A percentile compares a stretch with the other conserved stretches of the same genome.
Evolutionary conservation across 2,113 vertebrate genomes (phyloP).

Genomic region (Ceratotherium simum): DNA sequence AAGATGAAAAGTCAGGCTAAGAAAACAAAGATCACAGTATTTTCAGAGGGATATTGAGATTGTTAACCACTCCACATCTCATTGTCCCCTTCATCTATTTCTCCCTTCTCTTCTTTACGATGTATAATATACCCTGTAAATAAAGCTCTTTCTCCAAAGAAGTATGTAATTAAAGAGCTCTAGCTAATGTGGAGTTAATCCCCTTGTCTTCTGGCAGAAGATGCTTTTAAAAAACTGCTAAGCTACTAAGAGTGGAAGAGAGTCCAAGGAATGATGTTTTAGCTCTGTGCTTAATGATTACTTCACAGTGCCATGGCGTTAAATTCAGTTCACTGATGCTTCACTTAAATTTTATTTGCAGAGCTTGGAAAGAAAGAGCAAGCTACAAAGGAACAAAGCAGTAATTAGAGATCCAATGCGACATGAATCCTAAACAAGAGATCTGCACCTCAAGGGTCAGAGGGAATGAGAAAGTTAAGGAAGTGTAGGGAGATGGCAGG

Average conservation of each 20-base stretch:
- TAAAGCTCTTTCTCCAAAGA: background rate
- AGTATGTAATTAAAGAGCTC: background rate
- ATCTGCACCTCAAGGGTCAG: too few relatives aligned
- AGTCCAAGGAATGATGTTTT: background rate
- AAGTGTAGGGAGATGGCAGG: background rate
- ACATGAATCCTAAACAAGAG: background rate
- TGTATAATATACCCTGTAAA: background rate
- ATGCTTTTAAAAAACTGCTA: background rate
- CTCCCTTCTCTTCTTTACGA: background rate
- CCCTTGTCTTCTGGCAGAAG: background rate
- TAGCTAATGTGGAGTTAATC: background rate
- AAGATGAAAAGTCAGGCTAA: background rate
- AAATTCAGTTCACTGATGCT: background rate
- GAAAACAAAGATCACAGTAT: background rate
- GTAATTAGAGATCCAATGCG: background rate
- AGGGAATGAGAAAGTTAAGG: background rate
- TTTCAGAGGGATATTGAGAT: background rate
- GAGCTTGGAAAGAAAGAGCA: background rate
- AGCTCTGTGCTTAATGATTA: background rate
- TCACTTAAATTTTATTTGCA: background rate
- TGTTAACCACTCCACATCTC: background rate
- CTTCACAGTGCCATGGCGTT: rapidly evolving
- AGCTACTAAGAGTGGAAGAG: background rate
- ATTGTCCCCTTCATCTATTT: background rate
- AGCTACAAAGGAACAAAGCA: background rate